Evolutionary conservation across 2,113 vertebrate species (phyloP).

Genomic region (Calidris pugnax): DNA sequence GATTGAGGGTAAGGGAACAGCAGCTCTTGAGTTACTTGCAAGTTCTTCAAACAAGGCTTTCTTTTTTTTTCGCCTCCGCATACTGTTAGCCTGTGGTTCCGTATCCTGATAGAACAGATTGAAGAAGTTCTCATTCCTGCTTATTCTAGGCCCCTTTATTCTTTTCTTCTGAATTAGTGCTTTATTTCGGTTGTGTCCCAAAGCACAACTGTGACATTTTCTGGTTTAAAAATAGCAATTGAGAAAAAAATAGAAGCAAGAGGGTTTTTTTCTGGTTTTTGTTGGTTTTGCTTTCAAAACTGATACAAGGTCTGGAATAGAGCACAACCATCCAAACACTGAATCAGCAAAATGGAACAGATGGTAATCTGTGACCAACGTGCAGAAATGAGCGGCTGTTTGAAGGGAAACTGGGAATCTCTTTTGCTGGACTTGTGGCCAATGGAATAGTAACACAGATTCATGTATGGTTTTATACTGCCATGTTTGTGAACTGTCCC

Average conservation of each 20-base stretch:
- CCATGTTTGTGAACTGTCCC: not conserved
- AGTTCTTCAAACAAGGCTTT: not conserved
- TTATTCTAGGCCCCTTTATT: not conserved
- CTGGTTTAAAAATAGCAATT: conserved; percentile 3
- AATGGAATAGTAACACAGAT: not conserved
- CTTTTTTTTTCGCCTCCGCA: not conserved
- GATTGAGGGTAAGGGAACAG: not conserved
- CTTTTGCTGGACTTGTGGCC: not conserved
- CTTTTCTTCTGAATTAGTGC: not conserved
- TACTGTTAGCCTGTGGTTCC: not conserved
- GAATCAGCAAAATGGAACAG: not conserved
- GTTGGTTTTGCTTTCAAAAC: not conserved
- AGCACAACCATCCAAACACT: not conserved
- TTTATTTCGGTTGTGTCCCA: not conserved
- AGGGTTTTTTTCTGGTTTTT: not conserved
- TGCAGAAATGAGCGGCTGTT: not conserved
- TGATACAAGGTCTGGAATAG: not conserved
- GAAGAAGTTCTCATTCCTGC: not conserved
- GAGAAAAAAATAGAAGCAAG: not conserved
- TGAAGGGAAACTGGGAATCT: not conserved
- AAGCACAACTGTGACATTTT: not conserved
- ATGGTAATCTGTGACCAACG: not conserved
- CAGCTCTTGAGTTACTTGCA: not conserved
- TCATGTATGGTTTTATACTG: not conserved
- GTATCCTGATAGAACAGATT: not conserved